phyloP scores from a whole-genome alignment of 2,797 vertebrate species.

The Podarcis lilfordi region DNA sequence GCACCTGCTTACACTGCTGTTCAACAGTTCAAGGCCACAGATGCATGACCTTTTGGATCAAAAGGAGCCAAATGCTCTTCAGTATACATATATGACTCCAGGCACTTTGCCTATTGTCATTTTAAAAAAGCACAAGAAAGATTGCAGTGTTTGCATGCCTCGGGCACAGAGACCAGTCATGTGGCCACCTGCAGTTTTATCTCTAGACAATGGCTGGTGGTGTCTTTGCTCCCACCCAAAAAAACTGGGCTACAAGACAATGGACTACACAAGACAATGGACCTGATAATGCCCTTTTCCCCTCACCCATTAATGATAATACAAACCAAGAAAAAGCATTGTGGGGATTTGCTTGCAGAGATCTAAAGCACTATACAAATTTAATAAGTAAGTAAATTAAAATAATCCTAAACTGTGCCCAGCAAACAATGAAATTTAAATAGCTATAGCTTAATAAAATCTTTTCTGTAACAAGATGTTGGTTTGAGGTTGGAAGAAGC shows the following conservation, averaged over 20 bases:
- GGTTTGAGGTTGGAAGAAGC: neutral
- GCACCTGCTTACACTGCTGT: neutral
- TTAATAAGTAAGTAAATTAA: no score
- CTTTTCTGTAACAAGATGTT: neutral
- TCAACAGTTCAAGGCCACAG: neutral
- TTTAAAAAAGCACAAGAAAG: neutral
- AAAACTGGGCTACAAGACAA: neutral
- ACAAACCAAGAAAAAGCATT: neutral
- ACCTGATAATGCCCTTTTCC: neutral
- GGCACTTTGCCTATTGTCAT: constrained; percentile 4
- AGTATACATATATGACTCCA: neutral
- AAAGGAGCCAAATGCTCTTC: neutral
- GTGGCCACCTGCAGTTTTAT: neutral
- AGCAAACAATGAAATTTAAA: neutral
- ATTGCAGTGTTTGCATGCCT: constrained; percentile 4
- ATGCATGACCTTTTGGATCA: constrained; percentile 1
- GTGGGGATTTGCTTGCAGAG: neutral
- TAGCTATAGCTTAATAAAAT: neutral
- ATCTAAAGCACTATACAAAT: no score
- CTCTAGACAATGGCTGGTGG: neutral
- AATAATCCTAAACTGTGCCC: neutral
- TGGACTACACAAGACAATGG: neutral
- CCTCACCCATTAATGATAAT: neutral
- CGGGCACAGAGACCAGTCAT: neutral
- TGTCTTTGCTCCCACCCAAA: neutral